phyloP scores from a whole-genome alignment of 2,113 vertebrate genomes.

The Mustelus asterias region DNA sequence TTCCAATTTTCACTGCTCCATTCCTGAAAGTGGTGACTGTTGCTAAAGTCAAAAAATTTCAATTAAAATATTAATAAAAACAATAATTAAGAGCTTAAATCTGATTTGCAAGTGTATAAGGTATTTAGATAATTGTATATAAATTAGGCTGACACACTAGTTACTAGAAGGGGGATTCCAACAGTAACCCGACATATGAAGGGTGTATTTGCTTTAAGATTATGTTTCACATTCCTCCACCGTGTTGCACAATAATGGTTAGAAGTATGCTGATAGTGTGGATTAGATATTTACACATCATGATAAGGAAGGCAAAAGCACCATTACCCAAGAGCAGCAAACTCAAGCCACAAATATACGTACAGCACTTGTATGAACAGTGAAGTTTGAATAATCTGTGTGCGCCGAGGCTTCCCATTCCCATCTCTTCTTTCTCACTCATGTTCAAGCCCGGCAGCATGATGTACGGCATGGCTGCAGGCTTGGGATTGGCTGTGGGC shows the following conservation, averaged over 20 bases:
- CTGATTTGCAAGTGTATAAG: not conserved
- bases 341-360: not conserved
- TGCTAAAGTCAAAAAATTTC: not conserved
- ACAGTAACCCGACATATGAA: not conserved
- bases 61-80: not conserved
- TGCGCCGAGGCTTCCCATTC: not conserved
- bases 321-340: not conserved
- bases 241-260: not conserved
- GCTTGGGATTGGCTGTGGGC: not conserved
- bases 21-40: not conserved
- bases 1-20: not conserved
- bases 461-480: not conserved
- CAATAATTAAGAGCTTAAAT: not conserved
- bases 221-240: not conserved
- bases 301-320: not conserved
- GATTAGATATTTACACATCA: not conserved
- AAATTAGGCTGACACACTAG: not conserved
- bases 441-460: not conserved
- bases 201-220: not conserved
- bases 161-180: not conserved
- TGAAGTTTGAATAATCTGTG: not conserved
- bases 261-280: not conserved
- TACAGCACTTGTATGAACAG: not conserved
- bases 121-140: not conserved
- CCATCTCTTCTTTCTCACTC: not conserved